phyloP scores from a whole-genome alignment of 2,888 invertebrate species.

The Ctena decussata region DNA sequence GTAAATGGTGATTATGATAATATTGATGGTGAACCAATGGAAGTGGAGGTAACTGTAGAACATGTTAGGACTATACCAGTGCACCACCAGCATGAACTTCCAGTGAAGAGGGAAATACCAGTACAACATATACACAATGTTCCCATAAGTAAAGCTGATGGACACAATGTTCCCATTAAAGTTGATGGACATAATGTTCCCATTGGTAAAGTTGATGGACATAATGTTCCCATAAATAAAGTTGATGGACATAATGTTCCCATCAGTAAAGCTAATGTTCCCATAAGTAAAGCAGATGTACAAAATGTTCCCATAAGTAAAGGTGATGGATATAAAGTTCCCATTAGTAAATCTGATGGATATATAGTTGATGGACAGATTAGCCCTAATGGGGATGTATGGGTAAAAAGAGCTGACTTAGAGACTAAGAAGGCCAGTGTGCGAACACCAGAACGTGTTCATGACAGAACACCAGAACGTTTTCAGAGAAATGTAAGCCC shows the following conservation, averaged over 20 bases:
- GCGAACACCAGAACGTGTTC: background rate
- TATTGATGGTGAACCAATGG: slow-evolving; percentile 31
- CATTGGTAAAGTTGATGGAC: background rate
- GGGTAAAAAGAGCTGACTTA: slow-evolving; percentile 41
- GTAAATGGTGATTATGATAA: slow-evolving; percentile 56
- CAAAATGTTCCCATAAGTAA: slow-evolving; percentile 48
- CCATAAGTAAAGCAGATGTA: slow-evolving; percentile 69
- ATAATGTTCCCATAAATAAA: background rate
- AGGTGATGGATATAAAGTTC: slow-evolving; percentile 32
- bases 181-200: background rate
- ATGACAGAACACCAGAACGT: background rate
- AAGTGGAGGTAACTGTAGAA: slow-evolving; percentile 59
- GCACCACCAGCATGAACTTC: slow-evolving; percentile 16
- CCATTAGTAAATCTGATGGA: slow-evolving; percentile 71
- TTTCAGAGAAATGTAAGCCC: slow-evolving; percentile 34
- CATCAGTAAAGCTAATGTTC: slow-evolving; percentile 69
- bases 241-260: slow-evolving; percentile 17
- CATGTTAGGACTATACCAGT: slow-evolving; percentile 51
- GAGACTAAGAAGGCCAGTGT: background rate
- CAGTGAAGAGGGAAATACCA: slow-evolving; percentile 40
- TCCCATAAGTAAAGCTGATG: slow-evolving; percentile 68
- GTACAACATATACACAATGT: slow-evolving; percentile 41
- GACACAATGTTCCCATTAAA: slow-evolving; percentile 44
- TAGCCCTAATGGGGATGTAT: slow-evolving; percentile 33
- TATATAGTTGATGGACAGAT: slow-evolving; percentile 54